Evolutionary conservation across 2,797 vertebrate genomes (phyloP).

Genomic region (Typhlichthys eigenmanni): DNA sequence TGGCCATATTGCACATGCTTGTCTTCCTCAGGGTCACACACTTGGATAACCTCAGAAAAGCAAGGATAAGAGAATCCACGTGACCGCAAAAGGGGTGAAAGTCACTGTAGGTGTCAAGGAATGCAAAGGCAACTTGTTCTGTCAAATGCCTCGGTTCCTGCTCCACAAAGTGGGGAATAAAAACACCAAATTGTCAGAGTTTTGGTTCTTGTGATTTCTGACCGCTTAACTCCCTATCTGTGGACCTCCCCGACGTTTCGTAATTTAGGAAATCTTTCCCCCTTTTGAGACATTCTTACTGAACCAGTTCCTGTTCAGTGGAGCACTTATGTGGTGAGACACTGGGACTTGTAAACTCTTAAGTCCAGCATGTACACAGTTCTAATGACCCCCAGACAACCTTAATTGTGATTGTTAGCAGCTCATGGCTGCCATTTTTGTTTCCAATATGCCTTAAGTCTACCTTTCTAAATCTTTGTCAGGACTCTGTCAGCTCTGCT

Average conservation of each 20-base stretch:
- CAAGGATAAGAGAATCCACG: constrained; percentile 35
- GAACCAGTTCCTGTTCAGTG: constrained; percentile 42
- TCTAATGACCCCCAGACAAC: constrained; percentile 63
- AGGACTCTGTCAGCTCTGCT: constrained; percentile 27
- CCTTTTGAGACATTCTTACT: constrained; percentile 38
- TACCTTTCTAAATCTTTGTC: constrained; percentile 41
- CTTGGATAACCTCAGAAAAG: constrained; percentile 26
- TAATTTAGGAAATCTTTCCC: constrained; percentile 29
- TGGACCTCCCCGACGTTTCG: constrained; percentile 29
- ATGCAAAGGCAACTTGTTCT: constrained; percentile 41
- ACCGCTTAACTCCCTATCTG: constrained; percentile 25
- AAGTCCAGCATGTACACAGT: constrained; percentile 47
- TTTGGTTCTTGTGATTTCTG: constrained; percentile 21
- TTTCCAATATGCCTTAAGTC: constrained; percentile 52
- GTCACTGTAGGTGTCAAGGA: constrained; percentile 48
- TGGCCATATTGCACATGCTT: neutral
- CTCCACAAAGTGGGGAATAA: constrained; percentile 46
- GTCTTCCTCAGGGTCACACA: constrained; percentile 35
- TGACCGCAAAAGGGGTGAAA: constrained; percentile 43
- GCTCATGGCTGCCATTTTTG: constrained; percentile 38
- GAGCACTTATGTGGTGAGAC: constrained; percentile 52
- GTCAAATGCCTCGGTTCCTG: constrained; percentile 55
- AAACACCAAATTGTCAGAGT: constrained; percentile 34
- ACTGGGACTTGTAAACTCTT: constrained; percentile 51
- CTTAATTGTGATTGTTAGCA: constrained; percentile 56